Conservation (phyloP, 92 coral and sea anemone genomes). For the Muricea muricata region DNA sequence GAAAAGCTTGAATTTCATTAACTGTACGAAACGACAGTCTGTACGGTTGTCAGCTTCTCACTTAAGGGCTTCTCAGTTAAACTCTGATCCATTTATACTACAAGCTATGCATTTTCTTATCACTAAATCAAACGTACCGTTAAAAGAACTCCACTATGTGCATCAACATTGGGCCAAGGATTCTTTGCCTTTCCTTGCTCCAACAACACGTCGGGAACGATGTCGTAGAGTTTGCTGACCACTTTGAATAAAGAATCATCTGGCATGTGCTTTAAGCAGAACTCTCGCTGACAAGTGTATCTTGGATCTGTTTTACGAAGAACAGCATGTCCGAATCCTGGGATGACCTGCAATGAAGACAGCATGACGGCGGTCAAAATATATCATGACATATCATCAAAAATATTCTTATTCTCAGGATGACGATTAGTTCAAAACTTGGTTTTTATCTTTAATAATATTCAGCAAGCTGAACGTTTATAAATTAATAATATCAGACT, state of each 20-base stretch:
- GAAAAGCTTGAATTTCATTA: too few relatives aligned
- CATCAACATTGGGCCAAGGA: constrained; percentile 99
- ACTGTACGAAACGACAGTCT: too few relatives aligned
- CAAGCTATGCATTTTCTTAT: too few relatives aligned
- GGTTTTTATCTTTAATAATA: too few relatives aligned
- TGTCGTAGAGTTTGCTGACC: constrained; percentile 79
- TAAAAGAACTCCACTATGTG: constrained; percentile 95
- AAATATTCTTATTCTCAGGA: too few relatives aligned
- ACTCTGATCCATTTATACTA: too few relatives aligned
- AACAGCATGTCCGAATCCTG: constrained; percentile 98
- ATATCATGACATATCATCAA: too few relatives aligned
- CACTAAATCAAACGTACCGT: constrained; percentile 80
- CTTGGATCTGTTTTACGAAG: constrained; percentile 95
- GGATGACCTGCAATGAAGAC: constrained; percentile 76
- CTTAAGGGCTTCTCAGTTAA: too few relatives aligned
- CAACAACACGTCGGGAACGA: constrained; percentile 88
- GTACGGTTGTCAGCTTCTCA: too few relatives aligned
- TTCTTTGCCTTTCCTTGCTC: constrained; percentile 99
- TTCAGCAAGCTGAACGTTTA: too few relatives aligned
- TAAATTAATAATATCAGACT: too few relatives aligned
- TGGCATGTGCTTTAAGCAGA: constrained; percentile 89
- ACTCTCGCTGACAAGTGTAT: constrained; percentile 91
- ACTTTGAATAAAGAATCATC: constrained; percentile 90
- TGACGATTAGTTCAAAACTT: too few relatives aligned
- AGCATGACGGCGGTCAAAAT: not conserved